Evolutionary conservation across 2,888 invertebrate species (phyloP), one percentile per base, ranked within the genome.

Genomic region (Archaeoteleia sp.): DNA sequence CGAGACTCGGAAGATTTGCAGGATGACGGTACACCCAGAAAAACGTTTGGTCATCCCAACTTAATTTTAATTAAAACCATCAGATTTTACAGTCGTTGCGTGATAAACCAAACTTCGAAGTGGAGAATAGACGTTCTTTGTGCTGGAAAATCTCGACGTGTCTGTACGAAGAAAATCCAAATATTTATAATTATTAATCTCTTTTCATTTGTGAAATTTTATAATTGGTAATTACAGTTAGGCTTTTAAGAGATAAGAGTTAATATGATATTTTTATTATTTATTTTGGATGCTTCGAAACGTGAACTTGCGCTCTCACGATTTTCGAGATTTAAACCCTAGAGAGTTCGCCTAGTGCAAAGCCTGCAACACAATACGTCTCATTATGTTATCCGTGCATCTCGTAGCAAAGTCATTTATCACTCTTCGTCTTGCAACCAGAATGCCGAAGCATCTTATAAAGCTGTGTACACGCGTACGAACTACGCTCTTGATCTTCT

Each of bases 331-430:
- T 51, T 51, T 23, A 12, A 32, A 17, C 32, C 10, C 17, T 20
- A 46, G 45, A 46, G 12, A 32, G 32, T 32, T 46, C 15, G 32
- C 8, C 45, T 46, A 46, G 15, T 23, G 35, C 43, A 29, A 15
- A 23, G 10, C 17, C 43, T 14, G 29, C 27, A 73, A 75, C 78
- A 82, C 81, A 82, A 82, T 82, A 78, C 79, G 75, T 74, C 80
- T 82, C 82, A 82, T 82, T 82, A 82, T 82, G 80, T 79, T 82
- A 81, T 81, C 81, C 81, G 78, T 74, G 79, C 78, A 81, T 81
- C 80, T 82, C 40, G 13, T 17, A 20, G 23, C 23, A 29, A 51
- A 32, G 40, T 40, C 51, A 51, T 51, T 51, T 40, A 51, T 51
- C 51, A 51, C 40, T 51, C 17, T 51, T 29, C 32, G 17, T 23